Conservation (phyloP, 2,797 vertebrate genomes). For the Erpetoichthys calabaricus region DNA sequence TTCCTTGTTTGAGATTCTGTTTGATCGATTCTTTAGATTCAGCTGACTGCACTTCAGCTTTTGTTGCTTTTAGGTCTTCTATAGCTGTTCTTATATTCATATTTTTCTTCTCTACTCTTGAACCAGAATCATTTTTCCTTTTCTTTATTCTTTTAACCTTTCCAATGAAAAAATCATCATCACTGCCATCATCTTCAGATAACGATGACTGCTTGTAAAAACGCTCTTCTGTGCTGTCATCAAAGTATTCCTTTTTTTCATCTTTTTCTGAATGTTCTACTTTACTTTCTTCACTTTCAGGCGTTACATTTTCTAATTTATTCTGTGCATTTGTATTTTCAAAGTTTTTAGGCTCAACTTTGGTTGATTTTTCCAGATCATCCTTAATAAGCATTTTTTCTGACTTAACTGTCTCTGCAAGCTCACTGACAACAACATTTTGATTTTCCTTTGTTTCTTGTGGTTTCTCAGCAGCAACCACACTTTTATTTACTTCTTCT, state of each 20-base stretch:
- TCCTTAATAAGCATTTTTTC: conserved; percentile 13
- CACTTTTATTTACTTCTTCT: too few relatives aligned
- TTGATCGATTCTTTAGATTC: conserved; percentile 29
- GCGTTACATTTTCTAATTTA: not conserved
- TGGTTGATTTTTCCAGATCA: conserved; percentile 17
- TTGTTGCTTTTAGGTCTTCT: conserved; percentile 9
- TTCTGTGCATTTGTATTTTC: conserved; percentile 10
- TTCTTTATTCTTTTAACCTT: conserved; percentile 77
- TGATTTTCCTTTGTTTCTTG: conserved; percentile 17
- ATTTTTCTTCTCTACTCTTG: conserved; percentile 20
- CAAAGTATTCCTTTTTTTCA: conserved; percentile 69
- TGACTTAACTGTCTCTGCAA: conserved; percentile 8
- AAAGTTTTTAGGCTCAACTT: not conserved
- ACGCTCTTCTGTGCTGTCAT: conserved; percentile 93
- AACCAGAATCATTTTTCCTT: conserved; percentile 32
- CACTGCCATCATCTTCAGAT: conserved; percentile 58
- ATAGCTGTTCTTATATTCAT: conserved; percentile 8
- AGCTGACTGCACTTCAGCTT: not conserved
- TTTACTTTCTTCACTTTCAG: conserved; percentile 32
- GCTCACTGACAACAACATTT: conserved; percentile 13
- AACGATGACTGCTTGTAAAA: conserved; percentile 76
- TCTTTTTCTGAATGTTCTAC: conserved; percentile 41
- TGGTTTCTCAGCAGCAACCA: too few relatives aligned
- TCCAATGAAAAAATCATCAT: conserved; percentile 80
- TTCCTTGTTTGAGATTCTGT: conserved; percentile 28